Percentiles rank a stretch among this genome's conserved stretches.
phyloP scores from a whole-genome alignment of 2,797 vertebrate genomes.

The Champsocephalus gunnari region DNA sequence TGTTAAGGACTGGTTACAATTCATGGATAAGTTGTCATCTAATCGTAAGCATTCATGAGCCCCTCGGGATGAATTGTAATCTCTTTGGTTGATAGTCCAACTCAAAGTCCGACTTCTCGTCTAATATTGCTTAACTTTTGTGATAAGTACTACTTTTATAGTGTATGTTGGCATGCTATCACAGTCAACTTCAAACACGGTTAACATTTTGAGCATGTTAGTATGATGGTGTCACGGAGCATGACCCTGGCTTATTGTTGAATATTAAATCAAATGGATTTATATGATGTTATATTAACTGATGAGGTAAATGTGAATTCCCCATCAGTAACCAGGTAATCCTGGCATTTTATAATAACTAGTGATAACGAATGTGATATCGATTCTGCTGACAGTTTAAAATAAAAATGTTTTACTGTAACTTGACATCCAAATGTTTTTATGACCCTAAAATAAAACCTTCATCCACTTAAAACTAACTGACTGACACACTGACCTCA shows the following conservation, averaged over 20 bases:
- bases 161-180: not conserved
- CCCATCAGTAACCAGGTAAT: not conserved
- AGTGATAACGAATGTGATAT: not conserved
- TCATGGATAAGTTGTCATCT: not conserved
- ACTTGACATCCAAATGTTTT: not conserved
- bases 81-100: not conserved
- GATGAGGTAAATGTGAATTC: not conserved
- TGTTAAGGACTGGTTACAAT: not conserved
- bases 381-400: too few relatives aligned
- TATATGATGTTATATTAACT: not conserved
- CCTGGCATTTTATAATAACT: too few relatives aligned
- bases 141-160: not conserved
- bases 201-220: too few relatives aligned
- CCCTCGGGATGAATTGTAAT: not conserved
- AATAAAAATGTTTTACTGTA: too few relatives aligned
- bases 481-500: slow-evolving; percentile 46
- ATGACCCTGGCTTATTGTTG: not conserved
- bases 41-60: not conserved
- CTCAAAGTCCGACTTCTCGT: not conserved
- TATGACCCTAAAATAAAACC: not conserved
- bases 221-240: not conserved
- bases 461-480: not conserved
- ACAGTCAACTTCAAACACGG: too few relatives aligned
- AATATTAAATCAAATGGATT: not conserved
- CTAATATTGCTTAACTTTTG: not conserved